Evolutionary conservation across 2,113 vertebrate species (phyloP), one percentile per base, ranked within the genome.

Genomic region (Leucoraja erinaceus): DNA sequence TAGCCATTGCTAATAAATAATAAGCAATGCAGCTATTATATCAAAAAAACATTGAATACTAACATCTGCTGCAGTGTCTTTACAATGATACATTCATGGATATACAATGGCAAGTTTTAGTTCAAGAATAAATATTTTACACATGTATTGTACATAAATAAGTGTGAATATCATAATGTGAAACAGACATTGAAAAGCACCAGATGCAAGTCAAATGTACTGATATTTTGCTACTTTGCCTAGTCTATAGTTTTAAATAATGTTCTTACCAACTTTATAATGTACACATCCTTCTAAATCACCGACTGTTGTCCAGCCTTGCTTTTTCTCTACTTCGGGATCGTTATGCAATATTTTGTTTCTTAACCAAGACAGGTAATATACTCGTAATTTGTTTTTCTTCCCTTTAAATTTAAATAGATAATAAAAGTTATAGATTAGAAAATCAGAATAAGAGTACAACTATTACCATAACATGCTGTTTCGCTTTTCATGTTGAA

Each of bases 311-410:
- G 98, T 98, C 99, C 99, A 99, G 0, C 99, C 99, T 95, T 99
- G 99, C 63, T 99, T 99, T 96, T 99, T 95, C 38, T 99, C 98
- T 93, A 99, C 99, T 95, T 99, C 99, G 0, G 99, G 99, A 93
- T 99, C 99, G 0, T 99, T 99, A 95, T 98, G 99, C 91, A 99
- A 97, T 94, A 99, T 99, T 96, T 99, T 99, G 95, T 99, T 99
- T 96, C 98, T 97, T 95, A 99, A 96, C 99, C 99, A 99, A n/a
- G 99, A 99, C 94, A 99, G 96, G 95, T 99, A 99, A 95, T 99
- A 99, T 31, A 99, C 98, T 84, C 98, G 96, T 93, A 99, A 96
- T 94, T 99, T 99, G 95, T 99, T 99, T 96, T 99, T 99, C 95
- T 99, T 99, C 94, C 38, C 99, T 99, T 94, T 66, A n/a, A 79